Base-by-base conservation (phyloP, 2,797 vertebrate species). In the Lacerta bilineata region DNA sequence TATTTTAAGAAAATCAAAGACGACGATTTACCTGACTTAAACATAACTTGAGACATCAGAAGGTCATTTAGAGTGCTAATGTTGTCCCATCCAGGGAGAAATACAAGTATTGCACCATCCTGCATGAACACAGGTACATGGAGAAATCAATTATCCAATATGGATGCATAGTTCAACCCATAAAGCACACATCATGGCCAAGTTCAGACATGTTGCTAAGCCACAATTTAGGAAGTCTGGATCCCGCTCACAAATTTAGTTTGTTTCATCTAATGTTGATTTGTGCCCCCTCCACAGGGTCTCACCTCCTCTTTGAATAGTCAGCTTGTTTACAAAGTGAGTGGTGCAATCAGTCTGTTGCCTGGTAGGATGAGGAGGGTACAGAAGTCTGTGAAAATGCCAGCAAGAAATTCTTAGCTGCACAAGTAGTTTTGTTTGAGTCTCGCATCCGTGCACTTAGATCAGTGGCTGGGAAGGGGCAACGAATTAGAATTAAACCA, bases 51-150 rank as follows among this genome's bases (percentile, higher is more conserved):
- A 84, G 98, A 98, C 96, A 97, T 98, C 81, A 99, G 96, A 83
- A 99, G 97, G 94, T 99, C 98, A 79, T 99, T 98, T 80, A 99
- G 96, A 78, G 94, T 96, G 96, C 99, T 99, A 94, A 99, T 99
- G 96, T 99, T 98, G 97, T 99, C 98, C 99, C 99, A 99, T 87
- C 99, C 99, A 64, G 99, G 99, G 61, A 99, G 97, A 95, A 99
- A 99, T 84, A 99, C 98, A 88, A 99, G 95, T 94, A 99, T 98
- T 1, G 99, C 99, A 93, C 99, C 99, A 85, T 99, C 98, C 99
- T 99, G 89, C 59, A 86, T 1, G 66, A 69, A 69, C 29, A 85
- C 33, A 81, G 10, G 10, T 13, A 46, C 33, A 69, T 8, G 39
- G 25, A 66, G 18, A 36, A 78, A 17, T 18, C 1, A 8, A 9